Evolutionary conservation across 2,113 vertebrate species (phyloP), one percentile per base, ranked within the genome.

Genomic region (Mesembrinibis cayennensis): DNA sequence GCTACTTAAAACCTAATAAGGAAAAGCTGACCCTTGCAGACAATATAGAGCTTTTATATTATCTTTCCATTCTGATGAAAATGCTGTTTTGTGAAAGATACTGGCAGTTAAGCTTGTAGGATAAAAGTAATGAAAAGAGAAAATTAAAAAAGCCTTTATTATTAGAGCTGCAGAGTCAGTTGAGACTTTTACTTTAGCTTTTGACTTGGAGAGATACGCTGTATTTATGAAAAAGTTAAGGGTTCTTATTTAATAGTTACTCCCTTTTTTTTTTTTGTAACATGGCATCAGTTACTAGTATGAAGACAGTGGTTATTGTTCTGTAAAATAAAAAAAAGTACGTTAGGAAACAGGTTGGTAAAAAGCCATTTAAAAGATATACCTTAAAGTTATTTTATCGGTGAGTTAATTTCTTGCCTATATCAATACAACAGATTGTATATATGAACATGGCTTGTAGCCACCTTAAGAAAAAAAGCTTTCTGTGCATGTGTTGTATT

Each of bases 1-100:
- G 94, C 97, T 97, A 95, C 94, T 97, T 98, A 97, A 97, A 97
- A 95, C 97, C 98, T 97, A 96, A 97, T 97, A 97, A 98, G 97
- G 94, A 94, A 95, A 97, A 96, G 93, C 97, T 97, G 98, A 98
- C 98, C 97, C 97, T 97, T 92, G 71, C 93, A 94, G 93, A 96
- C 95, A 96, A 93, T 96, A 58, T 40, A 97, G 97, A 98, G 97
- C 66, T 96, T 95, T 95, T 94, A 78, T 96, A 55, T 95, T 96
- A 91, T 95, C 90, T 92, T 90, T 80, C 85, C 73, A 45, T 94
- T 96, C 88, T 96, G 88, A 97, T 93, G 91, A 97, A 96, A 96
- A 95, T 94, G 47, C 81, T 55, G 80, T 96, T 95, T 95, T 90
- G 76, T 91, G 90, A 97, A 97, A 96, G 65, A 94, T 96, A 50